Base-by-base conservation (phyloP, 2,888 invertebrate genomes). In the Oscheius myriophilus region DNA sequence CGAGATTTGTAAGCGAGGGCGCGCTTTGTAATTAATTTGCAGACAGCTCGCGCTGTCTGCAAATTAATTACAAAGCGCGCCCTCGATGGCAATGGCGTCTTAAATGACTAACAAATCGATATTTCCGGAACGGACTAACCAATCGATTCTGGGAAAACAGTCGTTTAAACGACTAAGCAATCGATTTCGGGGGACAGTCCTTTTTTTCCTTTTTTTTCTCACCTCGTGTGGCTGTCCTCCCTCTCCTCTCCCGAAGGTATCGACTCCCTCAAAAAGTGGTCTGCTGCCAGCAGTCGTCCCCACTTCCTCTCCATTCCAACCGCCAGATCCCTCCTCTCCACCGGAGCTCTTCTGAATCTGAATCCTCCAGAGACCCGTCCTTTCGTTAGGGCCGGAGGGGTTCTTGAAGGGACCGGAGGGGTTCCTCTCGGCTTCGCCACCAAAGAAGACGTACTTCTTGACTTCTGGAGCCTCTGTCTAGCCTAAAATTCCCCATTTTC, bases 241-340 rank as follows among this genome's bases (percentile, higher is more conserved):
- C 23, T 14, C 14, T 59, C 45, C 12, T 26, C 33, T 61, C 16
- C 26, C 14, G 18, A 12, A 2, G 42, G 42, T 26, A 26, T 12
- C 9, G 26, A 26, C 18, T 46, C 49, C 49, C 49, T 46, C 23
- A 49, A 12, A 46, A 46, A 46, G 14, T 16, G 4, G 21, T 61
- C 61, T 2, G 49, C 49, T 26, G 46, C 49, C 33, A 61, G 49
- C 26, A 65, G 33, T 26, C 41, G 51, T 16, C 46, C 55, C 64
- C 64, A 65, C n/a, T 65, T 65, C 14, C 25, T 18, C 18, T 54
- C 42, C 64, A 65, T 65, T 42, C 18, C 26, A 3, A 18, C 46
- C 1, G 64, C 64, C 12, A 55, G 12, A 0, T 54, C 21, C 14
- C 54, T 43, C 54, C 18, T 42, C 42, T 53, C 18, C 18, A 26